Base-by-base conservation (phyloP, 2,797 vertebrate genomes). In the Bradypus variegatus region DNA sequence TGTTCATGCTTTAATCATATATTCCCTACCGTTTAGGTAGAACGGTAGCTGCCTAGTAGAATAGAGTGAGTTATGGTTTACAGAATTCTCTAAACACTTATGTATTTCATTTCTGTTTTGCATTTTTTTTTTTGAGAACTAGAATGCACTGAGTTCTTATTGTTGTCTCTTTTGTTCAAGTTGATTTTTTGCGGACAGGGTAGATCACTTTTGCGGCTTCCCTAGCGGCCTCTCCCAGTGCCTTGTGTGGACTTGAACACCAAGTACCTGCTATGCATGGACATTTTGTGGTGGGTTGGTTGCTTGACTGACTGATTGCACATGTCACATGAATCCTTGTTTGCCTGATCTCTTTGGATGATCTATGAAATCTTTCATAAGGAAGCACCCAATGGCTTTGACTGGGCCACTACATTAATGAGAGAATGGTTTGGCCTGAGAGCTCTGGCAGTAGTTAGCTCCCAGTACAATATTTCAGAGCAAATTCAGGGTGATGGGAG, bases 251-350 rank as follows among this genome's bases (percentile, higher is more conserved):
- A 58, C 41, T 25, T 16, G 27, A 8, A 53, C 5, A 38, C 38
- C 36, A 38, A 19, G 25, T 29, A 48, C 8, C 6, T 5, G 1
- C 12, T 29, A 4, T 6, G 8, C 1, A 4, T 38, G 5, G 1
- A 1, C 10, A 31, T 41, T 69, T 55, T 27, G 2, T 6, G 45
- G 3, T 14, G 14, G 2, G 33, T 1, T 53, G 29, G 38, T 12
- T 14, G 19, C 21, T 58, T 18, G 21, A 33, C 45, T 48, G 69
- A 4, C 11, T 50, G 69, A 21, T n/a, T 8, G 15, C 23, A 29
- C 31, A 27, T 9, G 31, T 2, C 27, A 11, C 2, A 29, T 21
- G 2, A 85, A 38, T 18, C 41, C 25, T 33, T n/a, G 2, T 31
- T 9, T 69, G 33, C 8, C 13, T 41, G 55, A 21, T 87, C 25